Conservation (phyloP, 2,797 vertebrate species). For the Lagodon rhomboides region DNA sequence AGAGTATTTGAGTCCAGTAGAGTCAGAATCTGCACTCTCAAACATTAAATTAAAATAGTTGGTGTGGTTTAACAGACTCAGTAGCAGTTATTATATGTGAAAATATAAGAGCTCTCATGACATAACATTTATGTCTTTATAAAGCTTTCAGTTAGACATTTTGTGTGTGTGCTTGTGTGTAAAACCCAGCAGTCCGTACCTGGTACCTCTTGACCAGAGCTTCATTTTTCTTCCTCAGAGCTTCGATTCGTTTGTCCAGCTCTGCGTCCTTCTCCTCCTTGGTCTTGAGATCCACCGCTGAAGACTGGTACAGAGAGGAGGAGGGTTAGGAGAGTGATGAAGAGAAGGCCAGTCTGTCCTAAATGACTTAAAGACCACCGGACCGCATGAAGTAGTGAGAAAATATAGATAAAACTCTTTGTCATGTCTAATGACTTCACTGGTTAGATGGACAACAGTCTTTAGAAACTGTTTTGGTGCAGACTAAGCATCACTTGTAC, state of each 20-base stretch:
- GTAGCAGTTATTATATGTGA: background rate
- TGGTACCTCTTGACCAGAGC: slow-evolving; percentile 92
- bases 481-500: background rate
- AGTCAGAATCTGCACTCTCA: too few relatives aligned
- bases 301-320: slow-evolving; percentile 79
- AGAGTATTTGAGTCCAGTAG: too few relatives aligned
- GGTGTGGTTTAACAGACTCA: background rate
- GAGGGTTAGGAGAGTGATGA: background rate
- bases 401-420: background rate
- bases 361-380: background rate
- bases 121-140: background rate
- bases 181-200: slow-evolving; percentile 72
- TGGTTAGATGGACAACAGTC: background rate
- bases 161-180: background rate
- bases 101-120: background rate
- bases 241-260: slow-evolving; percentile 92
- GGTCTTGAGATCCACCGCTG: slow-evolving; percentile 89
- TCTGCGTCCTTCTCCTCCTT: slow-evolving; percentile 95
- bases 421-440: background rate
- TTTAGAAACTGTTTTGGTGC: too few relatives aligned
- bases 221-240: slow-evolving; percentile 93
- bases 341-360: background rate
- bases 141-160: background rate
- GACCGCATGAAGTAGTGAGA: background rate
- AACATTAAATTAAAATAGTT: background rate